Percentiles rank a stretch among this genome's conserved stretches.
phyloP scores from a whole-genome alignment of 2,113 vertebrate genomes.

The Shinisaurus crocodilurus region DNA sequence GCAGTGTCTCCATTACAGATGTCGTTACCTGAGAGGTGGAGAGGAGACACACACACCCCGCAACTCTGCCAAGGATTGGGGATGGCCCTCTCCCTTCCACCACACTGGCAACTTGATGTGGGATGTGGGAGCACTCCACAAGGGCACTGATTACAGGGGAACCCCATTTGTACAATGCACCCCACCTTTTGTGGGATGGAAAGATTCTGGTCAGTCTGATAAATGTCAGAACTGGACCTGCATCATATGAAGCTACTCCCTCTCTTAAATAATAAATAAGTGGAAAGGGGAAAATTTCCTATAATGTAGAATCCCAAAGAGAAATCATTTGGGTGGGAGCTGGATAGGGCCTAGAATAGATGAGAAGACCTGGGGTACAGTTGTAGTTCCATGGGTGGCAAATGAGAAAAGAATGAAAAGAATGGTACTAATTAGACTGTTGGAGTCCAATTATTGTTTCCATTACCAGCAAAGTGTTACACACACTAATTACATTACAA shows the following conservation, averaged over 20 bases:
- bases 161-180: background rate
- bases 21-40: background rate
- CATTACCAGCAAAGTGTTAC: conserved; percentile 50
- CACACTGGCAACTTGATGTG: background rate
- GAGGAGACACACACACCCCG: background rate
- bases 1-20: background rate
- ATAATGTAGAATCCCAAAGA: background rate
- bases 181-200: background rate
- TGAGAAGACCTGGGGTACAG: conserved; percentile 16
- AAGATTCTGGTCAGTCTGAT: background rate
- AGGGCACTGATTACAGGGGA: background rate
- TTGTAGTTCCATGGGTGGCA: conserved; percentile 35
- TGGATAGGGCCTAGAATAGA: conserved; percentile 24
- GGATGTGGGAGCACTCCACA: background rate
- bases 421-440: conserved; percentile 14
- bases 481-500: conserved; percentile 3
- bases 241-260: background rate
- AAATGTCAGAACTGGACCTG: background rate
- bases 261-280: background rate
- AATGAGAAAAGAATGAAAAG: background rate
- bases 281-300: background rate
- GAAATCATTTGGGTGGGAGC: conserved; percentile 23
- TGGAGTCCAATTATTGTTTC: conserved; percentile 52
- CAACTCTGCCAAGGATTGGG: background rate
- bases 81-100: background rate